These are phyloP conservation scores for Plecturocebus donacophilus DNA, from an alignment of 2,113 vertebrate species.

Conservation along the genomic window DNA sequence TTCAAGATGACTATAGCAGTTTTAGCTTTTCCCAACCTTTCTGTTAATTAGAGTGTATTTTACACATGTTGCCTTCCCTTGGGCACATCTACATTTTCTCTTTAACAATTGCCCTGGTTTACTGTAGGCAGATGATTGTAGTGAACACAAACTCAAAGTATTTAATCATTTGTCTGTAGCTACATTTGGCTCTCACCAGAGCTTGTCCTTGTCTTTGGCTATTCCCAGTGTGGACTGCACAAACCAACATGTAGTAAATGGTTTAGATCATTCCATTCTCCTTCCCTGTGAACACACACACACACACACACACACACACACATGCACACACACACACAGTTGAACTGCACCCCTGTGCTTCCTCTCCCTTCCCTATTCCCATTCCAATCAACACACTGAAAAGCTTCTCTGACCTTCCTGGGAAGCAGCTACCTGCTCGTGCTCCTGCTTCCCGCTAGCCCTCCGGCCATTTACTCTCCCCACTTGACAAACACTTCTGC, in stretches of 20 bases:
- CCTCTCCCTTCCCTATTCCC: background rate
- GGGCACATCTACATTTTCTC: background rate
- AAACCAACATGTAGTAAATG: background rate
- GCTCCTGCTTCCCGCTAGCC: background rate
- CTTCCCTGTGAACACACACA: background rate
- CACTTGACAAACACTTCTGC: background rate
- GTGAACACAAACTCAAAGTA: background rate
- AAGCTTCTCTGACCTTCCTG: background rate
- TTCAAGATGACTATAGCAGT: background rate
- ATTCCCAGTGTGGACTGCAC: background rate
- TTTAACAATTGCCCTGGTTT: background rate
- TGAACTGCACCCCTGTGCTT: background rate
- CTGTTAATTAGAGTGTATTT: background rate
- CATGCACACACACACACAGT: too few species aligned
- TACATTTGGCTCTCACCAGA: background rate
- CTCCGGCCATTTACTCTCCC: background rate
- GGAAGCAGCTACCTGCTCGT: background rate
- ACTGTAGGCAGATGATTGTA: background rate
- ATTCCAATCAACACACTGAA: fast-evolving
- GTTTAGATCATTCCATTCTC: background rate
- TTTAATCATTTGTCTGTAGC: background rate
- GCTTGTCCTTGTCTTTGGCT: background rate
- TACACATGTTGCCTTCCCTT: background rate
- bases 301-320: too few species aligned
- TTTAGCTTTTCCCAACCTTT: background rate